A percentile compares a stretch with the other conserved stretches of the same genome.
These are phyloP conservation scores for Oryzaephilus surinamensis DNA, from an alignment of 1,140 invertebrate species.

Conservation along the genomic window DNA sequence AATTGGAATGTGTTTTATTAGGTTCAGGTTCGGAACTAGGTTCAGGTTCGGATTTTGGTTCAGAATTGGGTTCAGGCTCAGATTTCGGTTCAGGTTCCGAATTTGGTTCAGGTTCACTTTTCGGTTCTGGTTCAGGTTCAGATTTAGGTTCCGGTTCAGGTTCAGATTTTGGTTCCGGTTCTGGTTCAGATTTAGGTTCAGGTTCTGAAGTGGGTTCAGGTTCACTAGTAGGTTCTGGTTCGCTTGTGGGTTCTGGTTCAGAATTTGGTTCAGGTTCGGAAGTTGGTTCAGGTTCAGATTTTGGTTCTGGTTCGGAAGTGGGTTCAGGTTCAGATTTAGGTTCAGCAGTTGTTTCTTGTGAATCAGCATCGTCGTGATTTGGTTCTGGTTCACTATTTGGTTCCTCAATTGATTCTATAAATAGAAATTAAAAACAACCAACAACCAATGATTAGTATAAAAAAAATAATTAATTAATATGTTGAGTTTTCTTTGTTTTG, in stretches of 20 bases:
- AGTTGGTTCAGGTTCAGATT: conserved; percentile 23
- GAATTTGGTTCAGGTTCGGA: conserved; percentile 28
- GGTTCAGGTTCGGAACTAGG: conserved; percentile 34
- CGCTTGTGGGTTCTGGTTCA: conserved; percentile 33
- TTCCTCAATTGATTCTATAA: conserved; percentile 35
- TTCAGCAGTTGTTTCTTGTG: conserved; percentile 19
- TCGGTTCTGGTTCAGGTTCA: conserved; percentile 35
- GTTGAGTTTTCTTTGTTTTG: not conserved
- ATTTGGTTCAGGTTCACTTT: conserved; percentile 31
- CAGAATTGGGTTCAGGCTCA: conserved; percentile 36
- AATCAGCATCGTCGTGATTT: conserved; percentile 2
- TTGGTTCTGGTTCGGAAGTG: conserved; percentile 29
- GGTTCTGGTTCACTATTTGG: conserved; percentile 17
- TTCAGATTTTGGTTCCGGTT: conserved; percentile 37
- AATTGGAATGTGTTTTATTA: conserved; percentile 31
- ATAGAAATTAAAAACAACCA: conserved; percentile 47
- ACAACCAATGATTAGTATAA: conserved; percentile 21
- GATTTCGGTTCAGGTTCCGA: conserved; percentile 39
- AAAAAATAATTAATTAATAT: conserved; percentile 3
- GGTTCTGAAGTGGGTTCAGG: conserved; percentile 35
- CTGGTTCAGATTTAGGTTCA: conserved; percentile 32
- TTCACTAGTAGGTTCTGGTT: conserved; percentile 32
- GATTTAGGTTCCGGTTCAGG: conserved; percentile 35
- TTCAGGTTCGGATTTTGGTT: conserved; percentile 34
- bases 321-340: conserved; percentile 36